Base-by-base conservation (phyloP, 2,797 vertebrate species). In the Hoplostethus atlanticus region DNA sequence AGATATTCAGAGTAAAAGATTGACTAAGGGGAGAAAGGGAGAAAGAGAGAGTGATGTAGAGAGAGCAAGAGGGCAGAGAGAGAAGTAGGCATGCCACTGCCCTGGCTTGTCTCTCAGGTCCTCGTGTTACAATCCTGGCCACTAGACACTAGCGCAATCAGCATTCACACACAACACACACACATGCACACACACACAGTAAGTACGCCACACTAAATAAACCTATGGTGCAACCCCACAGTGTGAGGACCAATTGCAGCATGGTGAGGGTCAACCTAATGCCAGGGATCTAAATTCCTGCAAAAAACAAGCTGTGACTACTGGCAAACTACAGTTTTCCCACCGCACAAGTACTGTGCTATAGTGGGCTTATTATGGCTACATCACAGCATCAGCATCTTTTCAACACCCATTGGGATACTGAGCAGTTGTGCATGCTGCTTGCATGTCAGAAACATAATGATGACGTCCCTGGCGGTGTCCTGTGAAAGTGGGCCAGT, bases 181-280 rank as follows among this genome's bases (percentile, higher is more conserved):
- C 59, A 46, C 58, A 30, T 42, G 16, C 21, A 25, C 48, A 47
- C 44, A 50, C 47, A 50, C 16, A 30, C 42, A 36, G 11, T 21
- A 16, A 51, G 31, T 3, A 30, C 55, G 78, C 64, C 54, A 68
- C 25, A 57, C 55, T 70, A 74, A 77, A 80, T 72, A 83, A 77
- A 77, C 46, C 53, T 53, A 1, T 5, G 56, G 54, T 17, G 53
- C 46, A 53, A 34, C 52, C 57, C 51, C 48, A 60, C 53, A 47
- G 34, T 55, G 64, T 64, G 70, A 59, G n/a, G 15, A 72, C 31
- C 36, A 6, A 34, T 40, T 54, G 61, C 47, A 57, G 25, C 57
- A 30, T n/a, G 7, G 53, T 30, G 71, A 81, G 82, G 75, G 68
- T 84, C 77, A 68, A 36, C 38, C 28, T 54, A 73, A 73, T 38